phyloP scores from a whole-genome alignment of 2,113 vertebrate genomes.

The Tenrec ecaudatus region DNA sequence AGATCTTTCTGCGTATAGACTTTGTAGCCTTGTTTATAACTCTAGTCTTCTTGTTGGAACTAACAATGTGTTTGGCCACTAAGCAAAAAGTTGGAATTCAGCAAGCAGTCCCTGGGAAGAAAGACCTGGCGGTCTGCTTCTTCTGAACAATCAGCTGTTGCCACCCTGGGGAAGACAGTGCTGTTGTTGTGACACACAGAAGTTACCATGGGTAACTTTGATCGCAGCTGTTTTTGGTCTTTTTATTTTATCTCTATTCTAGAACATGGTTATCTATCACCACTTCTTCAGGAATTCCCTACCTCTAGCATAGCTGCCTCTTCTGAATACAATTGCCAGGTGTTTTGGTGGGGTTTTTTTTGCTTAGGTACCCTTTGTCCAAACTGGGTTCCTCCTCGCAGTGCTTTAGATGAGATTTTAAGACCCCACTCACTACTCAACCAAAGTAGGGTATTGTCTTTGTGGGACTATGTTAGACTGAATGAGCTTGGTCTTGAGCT shows the following conservation, averaged over 20 bases:
- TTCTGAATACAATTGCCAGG: neutral
- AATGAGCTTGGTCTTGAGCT: too few species aligned
- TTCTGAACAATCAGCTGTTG: neutral
- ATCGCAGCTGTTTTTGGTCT: neutral
- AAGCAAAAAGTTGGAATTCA: neutral
- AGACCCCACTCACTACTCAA: too few species aligned
- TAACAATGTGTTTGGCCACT: neutral
- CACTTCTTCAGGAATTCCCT: slow-evolving; percentile 5
- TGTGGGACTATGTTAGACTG: too few species aligned
- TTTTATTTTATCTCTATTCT: neutral
- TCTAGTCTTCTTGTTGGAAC: neutral
- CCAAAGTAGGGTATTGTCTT: too few species aligned
- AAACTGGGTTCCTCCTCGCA: neutral
- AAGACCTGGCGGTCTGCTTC: neutral
- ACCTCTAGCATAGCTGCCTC: neutral
- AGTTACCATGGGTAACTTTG: neutral
- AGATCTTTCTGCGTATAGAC: slow-evolving; percentile 15
- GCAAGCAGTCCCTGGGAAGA: neutral
- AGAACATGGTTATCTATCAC: slow-evolving; percentile 19
- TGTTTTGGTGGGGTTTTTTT: neutral
- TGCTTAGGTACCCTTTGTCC: too few species aligned
- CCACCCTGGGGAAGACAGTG: neutral
- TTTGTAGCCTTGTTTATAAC: neutral
- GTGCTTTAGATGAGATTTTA: neutral
- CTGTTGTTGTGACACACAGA: neutral